Base-by-base conservation (phyloP, 2,797 vertebrate species). In the Melanotaenia parkinsoni region DNA sequence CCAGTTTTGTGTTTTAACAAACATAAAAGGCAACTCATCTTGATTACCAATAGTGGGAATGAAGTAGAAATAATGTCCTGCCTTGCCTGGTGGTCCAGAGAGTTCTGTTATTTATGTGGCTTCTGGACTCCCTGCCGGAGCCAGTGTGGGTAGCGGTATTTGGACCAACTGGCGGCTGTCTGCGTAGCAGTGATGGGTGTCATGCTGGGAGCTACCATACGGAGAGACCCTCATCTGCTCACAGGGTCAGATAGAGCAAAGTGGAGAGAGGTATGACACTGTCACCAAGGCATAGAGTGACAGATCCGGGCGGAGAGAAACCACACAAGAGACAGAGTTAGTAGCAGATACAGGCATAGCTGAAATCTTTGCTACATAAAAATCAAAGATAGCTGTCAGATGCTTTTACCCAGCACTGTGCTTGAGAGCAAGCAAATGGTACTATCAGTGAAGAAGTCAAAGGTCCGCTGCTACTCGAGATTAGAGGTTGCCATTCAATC, bases 141-240 rank as follows among this genome's bases (percentile, higher is more conserved):
- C 63, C 70, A 3, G 59, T 7, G 83, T 77, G 79, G 87, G 85
- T 65, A 73, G 83, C 65, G 45, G 83, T 81, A 72, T 79, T 76
- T 63, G 13, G 65, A 90, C 83, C 91, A 90, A 93, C 91, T 89
- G 93, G 80, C 76, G 72, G 79, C 80, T 83, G 89, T 86, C 90
- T 85, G 80, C 70, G 74, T 81, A 67, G 81, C 76, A 45, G 67
- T 86, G 90, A 89, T 88, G 87, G 89, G 86, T 88, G 78, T 83
- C 93, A 76, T 68, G 84, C 88, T 86, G 87, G 66, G 85, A 82
- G 76, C 81, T 74, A 82, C 81, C 89, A 75, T 81, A 84, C 54
- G 64, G 82, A 78, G 81, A 88, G 89, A 87, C 88, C 92, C 89
- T 92, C 89, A 90, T 91, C 92, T 91, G 91, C 88, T 92, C 84